phyloP scores from a whole-genome alignment of 2,113 vertebrate species.

The Gnathochromis pfefferi region DNA sequence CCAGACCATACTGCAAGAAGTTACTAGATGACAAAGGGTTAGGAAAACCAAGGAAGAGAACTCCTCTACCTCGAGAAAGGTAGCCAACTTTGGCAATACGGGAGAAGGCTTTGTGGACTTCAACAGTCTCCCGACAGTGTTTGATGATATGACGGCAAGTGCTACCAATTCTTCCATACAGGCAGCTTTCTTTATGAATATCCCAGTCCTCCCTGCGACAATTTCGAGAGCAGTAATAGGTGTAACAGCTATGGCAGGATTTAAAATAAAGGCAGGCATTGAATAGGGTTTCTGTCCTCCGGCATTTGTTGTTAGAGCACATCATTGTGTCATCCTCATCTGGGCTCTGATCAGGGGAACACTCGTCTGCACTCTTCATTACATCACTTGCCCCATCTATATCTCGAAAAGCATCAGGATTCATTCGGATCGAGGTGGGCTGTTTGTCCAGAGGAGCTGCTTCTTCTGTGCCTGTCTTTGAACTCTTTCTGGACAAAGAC shows the following conservation, averaged over 20 bases:
- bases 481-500: slow-evolving; percentile 60
- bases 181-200: slow-evolving; percentile 90
- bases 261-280: slow-evolving; percentile 98
- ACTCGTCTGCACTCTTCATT: slow-evolving; percentile 73
- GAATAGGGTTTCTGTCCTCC: slow-evolving; percentile 89
- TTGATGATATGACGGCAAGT: slow-evolving; percentile 91
- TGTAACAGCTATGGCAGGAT: slow-evolving; percentile 98
- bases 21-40: slow-evolving; percentile 84
- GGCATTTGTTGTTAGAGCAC: slow-evolving; percentile 93
- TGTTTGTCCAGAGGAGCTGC: slow-evolving; percentile 77
- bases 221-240: slow-evolving; percentile 94
- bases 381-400: slow-evolving; percentile 63
- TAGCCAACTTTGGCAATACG: slow-evolving; percentile 95
- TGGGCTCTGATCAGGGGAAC: slow-evolving; percentile 86
- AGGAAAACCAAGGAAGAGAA: slow-evolving; percentile 94
- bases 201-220: slow-evolving; percentile 96
- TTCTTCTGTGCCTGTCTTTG: slow-evolving; percentile 55
- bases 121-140: slow-evolving; percentile 86
- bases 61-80: slow-evolving; percentile 89
- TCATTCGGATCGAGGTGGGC: slow-evolving; percentile 75
- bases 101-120: slow-evolving; percentile 93
- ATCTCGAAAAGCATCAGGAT: slow-evolving; percentile 53
- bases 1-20: slow-evolving; percentile 89
- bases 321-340: slow-evolving; percentile 96
- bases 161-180: slow-evolving; percentile 88